These are phyloP conservation scores for Laspeyria flexula DNA, from an alignment of 2,888 invertebrate species.

Conservation along the genomic window DNA sequence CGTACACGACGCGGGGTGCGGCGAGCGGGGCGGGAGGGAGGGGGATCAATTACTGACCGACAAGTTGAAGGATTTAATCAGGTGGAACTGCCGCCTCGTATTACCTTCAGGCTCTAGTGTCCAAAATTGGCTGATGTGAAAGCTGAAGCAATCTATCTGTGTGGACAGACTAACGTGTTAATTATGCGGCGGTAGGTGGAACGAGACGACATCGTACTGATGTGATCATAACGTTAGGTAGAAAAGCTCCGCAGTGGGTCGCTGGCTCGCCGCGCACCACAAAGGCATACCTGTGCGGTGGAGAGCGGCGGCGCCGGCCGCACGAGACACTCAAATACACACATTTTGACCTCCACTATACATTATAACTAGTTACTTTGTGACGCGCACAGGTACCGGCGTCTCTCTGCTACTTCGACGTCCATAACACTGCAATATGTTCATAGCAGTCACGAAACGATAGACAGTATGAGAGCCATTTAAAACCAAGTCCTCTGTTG, in stretches of 20 bases:
- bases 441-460: not conserved
- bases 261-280: not conserved
- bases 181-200: not conserved
- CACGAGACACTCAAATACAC: not conserved
- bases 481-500: too few relatives aligned
- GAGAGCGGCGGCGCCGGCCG: not conserved
- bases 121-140: not conserved
- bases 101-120: not conserved
- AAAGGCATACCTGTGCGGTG: not conserved
- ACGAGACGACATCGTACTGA: not conserved
- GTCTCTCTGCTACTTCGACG: too few relatives aligned
- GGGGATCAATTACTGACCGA: not conserved
- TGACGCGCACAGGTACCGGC: not conserved
- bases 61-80: constrained; percentile 2
- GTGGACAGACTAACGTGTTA: not conserved
- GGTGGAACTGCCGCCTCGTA: not conserved
- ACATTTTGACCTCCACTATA: not conserved
- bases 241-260: not conserved
- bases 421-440: too few relatives aligned
- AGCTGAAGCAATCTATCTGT: not conserved
- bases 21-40: not conserved
- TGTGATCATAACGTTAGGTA: not conserved
- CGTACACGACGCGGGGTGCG: not conserved
- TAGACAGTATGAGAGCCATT: too few relatives aligned
- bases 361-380: not conserved